Base-by-base conservation (phyloP, 1,140 invertebrate genomes). In the Drosophila tropicalis region DNA sequence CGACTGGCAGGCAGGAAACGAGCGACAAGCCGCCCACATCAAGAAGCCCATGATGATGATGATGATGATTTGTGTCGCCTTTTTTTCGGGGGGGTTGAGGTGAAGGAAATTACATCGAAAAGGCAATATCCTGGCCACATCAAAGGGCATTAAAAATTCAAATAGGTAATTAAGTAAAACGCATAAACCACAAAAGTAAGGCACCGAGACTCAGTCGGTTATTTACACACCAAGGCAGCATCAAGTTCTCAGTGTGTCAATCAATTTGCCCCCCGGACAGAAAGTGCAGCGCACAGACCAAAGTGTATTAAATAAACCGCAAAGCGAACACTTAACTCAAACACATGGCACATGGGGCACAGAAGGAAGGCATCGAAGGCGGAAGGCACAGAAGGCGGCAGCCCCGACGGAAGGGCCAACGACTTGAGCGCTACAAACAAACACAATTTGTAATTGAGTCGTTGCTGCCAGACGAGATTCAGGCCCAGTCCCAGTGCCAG, bases 91-190 rank as follows among this genome's bases (percentile, higher is more conserved):
- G 4, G 41, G 65, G 62, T 57, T 44, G 60, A 40, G 69, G 39
- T 61, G 44, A 56, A 47, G 76, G 70, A 74, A 77, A 80, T 77
- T 76, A 79, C 72, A 79, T 68, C 39, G 22, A 56, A 61, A 61
- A 65, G 22, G 61, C 56, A 62, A 76, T 66, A 34, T 36, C 54
- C 65, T 70, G 64, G 73, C 84, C 77, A 89, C 84, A 84, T 89
- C 84, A 89, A 89, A 89, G 77, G 84, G 73, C 82, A 80, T 87
- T 89, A 75, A 89, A 89, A 78, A 69, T 81, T 79, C 70, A 81
- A 89, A 84, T 84, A 84, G 78, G 84, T 89, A 89, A 89, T 89
- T 89, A 89, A 89, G 84, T 89, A 89, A 89, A 89, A 89, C 84
- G 80, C 84, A 89, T 84, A 84, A 89, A 79, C 84, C 84, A 62